phyloP scores from a whole-genome alignment of 2,797 vertebrate genomes.

The Notoglanidium macrostoma region DNA sequence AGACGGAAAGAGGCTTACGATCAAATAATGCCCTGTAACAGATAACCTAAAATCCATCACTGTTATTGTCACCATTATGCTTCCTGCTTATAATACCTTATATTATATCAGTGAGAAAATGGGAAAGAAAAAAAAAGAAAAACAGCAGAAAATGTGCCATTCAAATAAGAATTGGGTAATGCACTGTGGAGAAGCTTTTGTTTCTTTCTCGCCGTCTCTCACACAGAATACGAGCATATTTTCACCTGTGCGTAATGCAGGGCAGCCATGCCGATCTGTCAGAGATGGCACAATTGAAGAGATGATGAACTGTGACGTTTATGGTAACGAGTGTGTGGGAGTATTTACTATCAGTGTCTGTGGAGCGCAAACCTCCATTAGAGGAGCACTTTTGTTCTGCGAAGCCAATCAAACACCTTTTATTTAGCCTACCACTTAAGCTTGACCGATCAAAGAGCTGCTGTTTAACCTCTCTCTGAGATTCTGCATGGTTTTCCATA shows the following conservation, averaged over 20 bases:
- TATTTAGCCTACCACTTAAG: constrained; percentile 32
- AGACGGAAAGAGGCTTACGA: neutral
- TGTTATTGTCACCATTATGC: neutral
- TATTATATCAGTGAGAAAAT: neutral
- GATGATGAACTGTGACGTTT: constrained; percentile 33
- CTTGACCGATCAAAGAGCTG: constrained; percentile 11
- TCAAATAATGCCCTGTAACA: neutral
- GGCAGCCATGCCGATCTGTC: neutral
- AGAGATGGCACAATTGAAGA: neutral
- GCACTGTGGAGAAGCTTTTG: neutral
- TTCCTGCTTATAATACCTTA: neutral
- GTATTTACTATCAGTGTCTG: constrained; percentile 30
- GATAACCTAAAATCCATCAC: constrained; percentile 6
- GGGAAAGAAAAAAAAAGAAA: too few species aligned
- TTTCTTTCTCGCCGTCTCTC: neutral
- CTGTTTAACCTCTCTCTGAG: neutral
- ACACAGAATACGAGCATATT: neutral
- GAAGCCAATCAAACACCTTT: constrained; percentile 21
- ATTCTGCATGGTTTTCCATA: neutral
- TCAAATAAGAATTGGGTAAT: constrained; percentile 3
- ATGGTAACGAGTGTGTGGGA: constrained; percentile 25
- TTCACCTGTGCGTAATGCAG: constrained; percentile 15
- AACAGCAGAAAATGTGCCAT: neutral
- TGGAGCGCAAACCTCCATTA: constrained; percentile 25
- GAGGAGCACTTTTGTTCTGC: constrained; percentile 1